A percentile compares a stretch with the other conserved stretches of the same genome.
Conservation (phyloP, 2,888 invertebrate genomes). For the Hemicrepidius hirtus region DNA sequence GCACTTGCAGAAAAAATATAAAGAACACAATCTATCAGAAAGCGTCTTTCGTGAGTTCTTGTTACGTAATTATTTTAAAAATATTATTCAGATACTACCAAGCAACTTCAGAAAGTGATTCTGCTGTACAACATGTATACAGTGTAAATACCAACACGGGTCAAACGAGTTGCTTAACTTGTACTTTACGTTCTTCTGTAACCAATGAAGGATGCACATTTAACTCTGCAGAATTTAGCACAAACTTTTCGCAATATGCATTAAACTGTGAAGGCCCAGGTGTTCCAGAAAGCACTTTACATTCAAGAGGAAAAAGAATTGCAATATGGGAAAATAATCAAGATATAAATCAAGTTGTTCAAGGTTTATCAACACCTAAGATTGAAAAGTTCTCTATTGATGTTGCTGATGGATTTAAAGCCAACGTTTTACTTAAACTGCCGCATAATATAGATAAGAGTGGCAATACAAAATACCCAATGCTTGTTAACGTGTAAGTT, state of each 20-base stretch:
- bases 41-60: no score
- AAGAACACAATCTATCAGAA: no score
- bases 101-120: conserved; percentile 84
- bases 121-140: conserved; percentile 88
- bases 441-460: conserved; percentile 82
- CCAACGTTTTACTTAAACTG: conserved; percentile 83
- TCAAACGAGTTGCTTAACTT: conserved; percentile 83
- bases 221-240: conserved; percentile 82
- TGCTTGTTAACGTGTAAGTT: conserved; percentile 89
- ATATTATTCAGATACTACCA: conserved; percentile 83
- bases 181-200: conserved; percentile 75
- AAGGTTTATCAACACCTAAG: conserved; percentile 75
- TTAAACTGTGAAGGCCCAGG: conserved; percentile 90
- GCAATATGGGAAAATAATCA: conserved; percentile 82
- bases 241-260: conserved; percentile 79
- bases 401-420: conserved; percentile 80
- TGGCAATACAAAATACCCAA: conserved; percentile 83
- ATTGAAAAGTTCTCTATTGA: conserved; percentile 78
- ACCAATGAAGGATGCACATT: conserved; percentile 77
- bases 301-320: conserved; percentile 72
- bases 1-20: no score
- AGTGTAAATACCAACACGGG: conserved; percentile 76
- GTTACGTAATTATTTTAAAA: no score
- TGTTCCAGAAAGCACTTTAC: conserved; percentile 83
- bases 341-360: conserved; percentile 73